Conservation (phyloP, 2,888 invertebrate species). For the Buathra laborator region DNA sequence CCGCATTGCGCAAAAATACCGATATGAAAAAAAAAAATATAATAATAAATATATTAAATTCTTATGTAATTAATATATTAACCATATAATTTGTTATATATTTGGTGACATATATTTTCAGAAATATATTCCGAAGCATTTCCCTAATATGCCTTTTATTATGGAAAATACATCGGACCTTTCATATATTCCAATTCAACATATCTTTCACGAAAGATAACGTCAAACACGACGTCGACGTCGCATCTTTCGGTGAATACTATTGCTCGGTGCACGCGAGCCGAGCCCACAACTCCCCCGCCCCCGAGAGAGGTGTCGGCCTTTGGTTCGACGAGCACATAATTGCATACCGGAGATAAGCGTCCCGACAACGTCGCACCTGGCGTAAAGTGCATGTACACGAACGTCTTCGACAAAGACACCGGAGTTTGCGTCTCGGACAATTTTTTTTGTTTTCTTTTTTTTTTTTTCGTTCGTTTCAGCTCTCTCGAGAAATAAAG, state of each 20-base stretch:
- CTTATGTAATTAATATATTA: too few relatives aligned
- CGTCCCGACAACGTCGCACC: constrained; percentile 29
- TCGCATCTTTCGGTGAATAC: constrained; percentile 28
- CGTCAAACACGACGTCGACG: not conserved
- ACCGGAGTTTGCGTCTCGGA: not conserved
- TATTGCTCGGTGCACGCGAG: not conserved
- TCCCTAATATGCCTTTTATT: too few relatives aligned
- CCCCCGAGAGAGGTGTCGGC: constrained; percentile 9
- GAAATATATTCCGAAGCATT: too few relatives aligned
- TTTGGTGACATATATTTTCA: too few relatives aligned
- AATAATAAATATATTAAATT: too few relatives aligned
- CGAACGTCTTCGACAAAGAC: not conserved
- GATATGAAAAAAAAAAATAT: not conserved
- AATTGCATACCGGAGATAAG: constrained; percentile 36
- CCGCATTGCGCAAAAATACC: not conserved
- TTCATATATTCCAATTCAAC: too few relatives aligned
- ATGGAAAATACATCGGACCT: too few relatives aligned
- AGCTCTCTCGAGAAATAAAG: constrained; percentile 23
- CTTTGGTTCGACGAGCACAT: constrained; percentile 5
- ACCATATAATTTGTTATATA: too few relatives aligned
- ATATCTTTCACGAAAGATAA: too few relatives aligned
- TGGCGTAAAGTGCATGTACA: constrained; percentile 13
- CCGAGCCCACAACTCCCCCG: not conserved
- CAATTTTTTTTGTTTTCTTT: constrained; percentile 9
- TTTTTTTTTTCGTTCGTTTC: not conserved